These are phyloP conservation scores for Ictidomys tridecemlineatus DNA, from an alignment of 2,113 vertebrate genomes.

Conservation along the genomic window DNA sequence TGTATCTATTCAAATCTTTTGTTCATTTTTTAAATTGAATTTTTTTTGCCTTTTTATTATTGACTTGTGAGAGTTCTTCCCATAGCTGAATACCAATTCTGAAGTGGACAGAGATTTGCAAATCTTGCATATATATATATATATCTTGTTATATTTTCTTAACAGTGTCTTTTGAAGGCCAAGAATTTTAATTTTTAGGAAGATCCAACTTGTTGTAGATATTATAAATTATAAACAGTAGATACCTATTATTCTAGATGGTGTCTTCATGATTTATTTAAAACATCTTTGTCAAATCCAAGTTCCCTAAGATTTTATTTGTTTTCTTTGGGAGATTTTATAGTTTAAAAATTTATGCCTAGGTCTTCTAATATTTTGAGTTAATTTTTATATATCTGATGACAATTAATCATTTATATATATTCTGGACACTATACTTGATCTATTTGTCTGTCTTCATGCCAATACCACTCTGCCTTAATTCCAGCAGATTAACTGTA, in stretches of 20 bases:
- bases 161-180: background rate
- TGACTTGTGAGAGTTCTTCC: background rate
- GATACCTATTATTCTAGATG: too few relatives aligned
- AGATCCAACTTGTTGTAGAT: background rate
- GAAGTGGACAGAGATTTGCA: background rate
- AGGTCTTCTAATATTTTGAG: background rate
- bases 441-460: too few relatives aligned
- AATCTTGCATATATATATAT: background rate
- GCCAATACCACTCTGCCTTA: background rate
- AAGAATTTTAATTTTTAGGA: background rate
- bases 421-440: too few relatives aligned
- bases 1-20: too few relatives aligned
- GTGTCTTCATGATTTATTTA: too few relatives aligned
- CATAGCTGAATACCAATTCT: background rate
- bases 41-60: background rate
- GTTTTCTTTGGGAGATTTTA: slow-evolving; percentile 6
- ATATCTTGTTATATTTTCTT: background rate
- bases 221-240: background rate
- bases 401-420: background rate
- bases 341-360: background rate
- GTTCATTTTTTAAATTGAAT: too few relatives aligned
- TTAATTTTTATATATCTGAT: background rate
- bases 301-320: background rate
- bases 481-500: background rate
- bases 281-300: background rate